Evolutionary conservation across 2,888 invertebrate species (phyloP).

Genomic region (Amiota communis): DNA sequence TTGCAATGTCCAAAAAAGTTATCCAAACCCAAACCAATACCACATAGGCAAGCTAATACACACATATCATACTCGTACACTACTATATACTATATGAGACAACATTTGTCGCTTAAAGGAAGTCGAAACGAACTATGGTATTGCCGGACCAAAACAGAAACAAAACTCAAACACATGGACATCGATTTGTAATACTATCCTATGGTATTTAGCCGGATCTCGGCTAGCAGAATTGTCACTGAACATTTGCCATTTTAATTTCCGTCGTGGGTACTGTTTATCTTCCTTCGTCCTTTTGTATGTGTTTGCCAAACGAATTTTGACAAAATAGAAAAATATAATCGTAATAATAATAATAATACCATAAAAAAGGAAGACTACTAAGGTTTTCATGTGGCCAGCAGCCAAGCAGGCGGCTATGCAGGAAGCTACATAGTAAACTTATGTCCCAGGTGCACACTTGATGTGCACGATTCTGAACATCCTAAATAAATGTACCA

Average conservation of each 20-base stretch:
- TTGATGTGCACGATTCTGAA: background rate
- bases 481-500: slow-evolving; percentile 9
- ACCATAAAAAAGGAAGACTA: too few relatives aligned
- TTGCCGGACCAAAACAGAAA: background rate
- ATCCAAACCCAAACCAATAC: too few relatives aligned
- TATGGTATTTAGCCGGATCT: background rate
- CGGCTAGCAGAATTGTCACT: slow-evolving; percentile 2
- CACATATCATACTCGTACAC: too few relatives aligned
- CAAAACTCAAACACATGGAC: background rate
- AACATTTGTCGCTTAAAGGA: slow-evolving; percentile 3
- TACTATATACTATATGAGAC: too few relatives aligned
- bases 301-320: background rate
- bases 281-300: background rate
- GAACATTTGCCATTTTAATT: slow-evolving; percentile 24
- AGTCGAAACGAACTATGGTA: background rate
- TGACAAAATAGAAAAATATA: background rate
- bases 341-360: background rate
- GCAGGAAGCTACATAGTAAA: background rate
- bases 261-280: background rate
- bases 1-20: background rate
- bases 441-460: slow-evolving; percentile 13
- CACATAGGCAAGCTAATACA: too few relatives aligned
- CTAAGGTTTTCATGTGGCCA: slow-evolving; percentile 6
- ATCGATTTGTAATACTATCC: too few relatives aligned
- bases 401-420: background rate